Evolutionary conservation across 2,888 invertebrate genomes (phyloP), one percentile per base, ranked within the genome.

Genomic region (Patella depressa): DNA sequence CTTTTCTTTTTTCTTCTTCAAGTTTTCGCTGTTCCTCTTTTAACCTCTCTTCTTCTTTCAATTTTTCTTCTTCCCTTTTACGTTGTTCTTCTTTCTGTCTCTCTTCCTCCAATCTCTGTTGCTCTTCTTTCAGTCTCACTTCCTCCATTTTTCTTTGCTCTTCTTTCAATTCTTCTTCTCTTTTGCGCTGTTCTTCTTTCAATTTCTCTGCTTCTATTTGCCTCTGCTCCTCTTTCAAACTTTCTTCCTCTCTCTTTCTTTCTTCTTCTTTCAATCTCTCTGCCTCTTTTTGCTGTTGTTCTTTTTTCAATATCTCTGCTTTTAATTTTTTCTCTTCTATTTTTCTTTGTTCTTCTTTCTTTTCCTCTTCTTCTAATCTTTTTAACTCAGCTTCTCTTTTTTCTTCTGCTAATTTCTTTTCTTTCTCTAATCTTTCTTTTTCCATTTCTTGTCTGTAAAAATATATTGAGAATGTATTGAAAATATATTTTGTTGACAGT

Each of bases 321-420:
- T 79, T 80, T n/a, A 29, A 70, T 76, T 80, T 71, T 54, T 55
- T 78, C 71, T 80, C 77, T 78, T 81, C 82, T 76, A 80, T 76
- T 77, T 80, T 78, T 69, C 80, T 82, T 29, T 69, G 73, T 77
- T 83, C 79, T 70, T 79, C 79, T 73, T 57, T 73, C 59, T 59
- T 73, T 72, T 80, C 81, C 73, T 84, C 79, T 75, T 85, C 83
- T 73, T 83, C 77, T 71, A 81, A 81, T 54, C 57, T 78, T 74
- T 65, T 73, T 53, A 78, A 73, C 73, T 78, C 81, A 71, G 81
- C 78, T 78, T 78, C 65, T 78, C 73, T 73, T 74, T 77, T 73
- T 79, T 76, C 69, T 75, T 57, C 65, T 19, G 55, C 29, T 57
- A 55, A 53, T 54, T 59, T 65, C 45, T 57, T 81, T 73, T 78